Evolutionary conservation across 2,797 vertebrate genomes (phyloP).

Genomic region (Gymnoscopelus microlampas): DNA sequence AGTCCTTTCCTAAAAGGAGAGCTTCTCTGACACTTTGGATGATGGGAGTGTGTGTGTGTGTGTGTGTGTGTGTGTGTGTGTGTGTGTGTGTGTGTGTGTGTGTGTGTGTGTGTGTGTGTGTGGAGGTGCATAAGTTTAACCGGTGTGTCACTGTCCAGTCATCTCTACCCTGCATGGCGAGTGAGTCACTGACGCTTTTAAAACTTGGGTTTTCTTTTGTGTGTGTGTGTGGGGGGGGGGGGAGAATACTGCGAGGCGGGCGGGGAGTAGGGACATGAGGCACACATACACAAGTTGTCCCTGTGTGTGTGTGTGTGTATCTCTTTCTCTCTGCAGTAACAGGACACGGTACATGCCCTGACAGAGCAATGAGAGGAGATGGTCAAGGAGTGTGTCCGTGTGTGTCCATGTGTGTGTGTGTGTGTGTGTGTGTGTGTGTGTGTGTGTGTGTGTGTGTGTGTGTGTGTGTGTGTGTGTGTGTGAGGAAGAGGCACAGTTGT

Average conservation of each 20-base stretch:
- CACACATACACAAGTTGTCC: too few species aligned
- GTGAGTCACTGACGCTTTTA: constrained; percentile 12
- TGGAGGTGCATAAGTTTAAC: neutral
- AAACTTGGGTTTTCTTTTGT: too few species aligned
- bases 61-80: constrained; percentile 15
- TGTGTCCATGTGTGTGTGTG: neutral
- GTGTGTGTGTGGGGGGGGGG: too few species aligned
- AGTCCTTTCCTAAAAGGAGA: constrained; percentile 43
- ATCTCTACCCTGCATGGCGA: constrained; percentile 32
- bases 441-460: constrained; percentile 31
- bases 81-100: constrained; percentile 21
- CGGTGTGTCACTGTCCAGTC: neutral
- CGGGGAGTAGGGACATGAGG: too few species aligned
- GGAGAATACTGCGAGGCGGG: too few species aligned
- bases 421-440: constrained; percentile 6
- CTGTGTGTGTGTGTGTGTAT: too few species aligned
- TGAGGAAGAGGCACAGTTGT: constrained; percentile 73
- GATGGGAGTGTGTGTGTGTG: constrained; percentile 21
- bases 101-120: too few species aligned
- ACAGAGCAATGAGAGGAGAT: constrained; percentile 44
- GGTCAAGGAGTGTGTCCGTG: neutral
- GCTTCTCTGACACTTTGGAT: constrained; percentile 34
- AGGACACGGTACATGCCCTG: constrained; percentile 45
- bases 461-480: constrained; percentile 20
- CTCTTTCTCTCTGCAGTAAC: constrained; percentile 36